Percentiles rank a stretch among this genome's conserved stretches.
Evolutionary conservation across 2,888 invertebrate species (phyloP).

Genomic region (Teleogryllus oceanicus): DNA sequence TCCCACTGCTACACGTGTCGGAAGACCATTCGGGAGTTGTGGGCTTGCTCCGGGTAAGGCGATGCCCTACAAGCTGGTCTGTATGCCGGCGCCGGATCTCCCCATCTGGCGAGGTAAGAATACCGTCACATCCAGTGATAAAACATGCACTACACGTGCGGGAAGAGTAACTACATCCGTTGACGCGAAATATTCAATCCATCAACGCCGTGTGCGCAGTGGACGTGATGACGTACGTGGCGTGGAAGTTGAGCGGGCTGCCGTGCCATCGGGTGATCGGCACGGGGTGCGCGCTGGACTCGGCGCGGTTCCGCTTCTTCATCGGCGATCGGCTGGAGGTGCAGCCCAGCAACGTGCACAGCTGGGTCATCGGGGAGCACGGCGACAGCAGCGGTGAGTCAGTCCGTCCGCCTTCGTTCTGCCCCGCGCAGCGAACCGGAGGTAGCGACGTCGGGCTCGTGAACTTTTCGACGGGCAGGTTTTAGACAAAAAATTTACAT

Average conservation of each 20-base stretch:
- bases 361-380: slow-evolving; percentile 92
- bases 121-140: no score
- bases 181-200: no score
- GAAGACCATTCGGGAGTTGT: background rate
- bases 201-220: slow-evolving; percentile 43
- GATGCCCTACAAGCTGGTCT: slow-evolving; percentile 45
- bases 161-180: no score
- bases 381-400: slow-evolving; percentile 78
- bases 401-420: no score
- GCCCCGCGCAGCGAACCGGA: no score
- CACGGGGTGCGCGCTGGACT: slow-evolving; percentile 90
- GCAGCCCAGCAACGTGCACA: slow-evolving; percentile 81
- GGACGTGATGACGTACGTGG: slow-evolving; percentile 86
- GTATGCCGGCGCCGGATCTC: no score
- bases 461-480: no score
- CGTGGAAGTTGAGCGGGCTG: slow-evolving; percentile 91
- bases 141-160: no score
- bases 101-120: no score
- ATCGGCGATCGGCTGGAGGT: slow-evolving; percentile 77
- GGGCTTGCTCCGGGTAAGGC: background rate
- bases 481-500: no score
- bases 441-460: no score
- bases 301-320: slow-evolving; percentile 84
- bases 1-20: no score
- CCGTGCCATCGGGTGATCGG: slow-evolving; percentile 86